Base-by-base conservation (phyloP, 2,113 vertebrate species). In the Sorex fumeus region DNA sequence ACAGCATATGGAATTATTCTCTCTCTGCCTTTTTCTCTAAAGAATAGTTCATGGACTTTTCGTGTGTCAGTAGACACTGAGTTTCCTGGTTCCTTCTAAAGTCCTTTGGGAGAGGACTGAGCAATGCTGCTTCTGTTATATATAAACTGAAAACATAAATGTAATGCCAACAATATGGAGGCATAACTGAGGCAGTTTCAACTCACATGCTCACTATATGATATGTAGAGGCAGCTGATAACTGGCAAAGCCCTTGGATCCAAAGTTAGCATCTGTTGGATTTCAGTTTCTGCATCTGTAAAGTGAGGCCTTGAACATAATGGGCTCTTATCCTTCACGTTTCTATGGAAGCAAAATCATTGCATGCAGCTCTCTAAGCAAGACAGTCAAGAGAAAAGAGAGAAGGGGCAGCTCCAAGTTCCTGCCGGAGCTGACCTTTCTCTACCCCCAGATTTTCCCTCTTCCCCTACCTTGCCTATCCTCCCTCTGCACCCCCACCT, bases 91-190 rank as follows among this genome's bases (percentile, higher is more conserved):
- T 71, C 28, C 71, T 74, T 89, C 76, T 81, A 34, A 92, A 75
- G 69, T 62, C 28, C 28, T 81, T 74, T 69, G 50, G 4, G 60
- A 89, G 28, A 82, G 9, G 62, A 76, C 23, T 70, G 75, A 82
- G 25, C 16, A 81, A 85, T 34, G 18, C 28, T 8, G 28, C 62
- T 75, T 84, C 19, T 5, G 30, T 16, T 18, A 71, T 28, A 19
- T 23, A 75, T 62, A 76, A 85, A 30, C 75, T 89, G 34, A 81
- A 69, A 70, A 85, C 40, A 70, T 15, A 66, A 91, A 66, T 40
- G 50, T 43, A 85, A 71, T 8, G 66, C 32, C 50, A 79, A 50
- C 50, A 28, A 40, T 69, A 71, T 6, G 21, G 32, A 91, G 34
- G 30, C 28, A 83, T 30, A 77, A 1, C 1, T 13, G 30, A 13